Conservation (phyloP, 2,888 invertebrate species). For the Sylvicola fuscatus region DNA sequence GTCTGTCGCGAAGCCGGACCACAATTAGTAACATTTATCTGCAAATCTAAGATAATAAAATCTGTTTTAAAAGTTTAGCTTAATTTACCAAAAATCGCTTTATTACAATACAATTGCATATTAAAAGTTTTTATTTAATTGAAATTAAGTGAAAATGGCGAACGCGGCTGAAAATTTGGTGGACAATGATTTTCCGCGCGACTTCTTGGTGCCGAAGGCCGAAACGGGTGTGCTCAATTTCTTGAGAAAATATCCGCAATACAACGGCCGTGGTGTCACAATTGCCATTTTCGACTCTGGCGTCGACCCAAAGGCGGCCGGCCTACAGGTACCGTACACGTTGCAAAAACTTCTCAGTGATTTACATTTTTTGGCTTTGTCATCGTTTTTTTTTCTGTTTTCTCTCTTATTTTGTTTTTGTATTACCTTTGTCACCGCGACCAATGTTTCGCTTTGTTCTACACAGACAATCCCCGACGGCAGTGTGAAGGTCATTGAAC, state of each 20-base stretch:
- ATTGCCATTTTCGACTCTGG: conserved; percentile 97
- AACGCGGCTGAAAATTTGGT: conserved; percentile 13
- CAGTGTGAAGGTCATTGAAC: conserved; percentile 79
- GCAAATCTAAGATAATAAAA: too few species aligned
- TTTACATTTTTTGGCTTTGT: conserved; percentile 1
- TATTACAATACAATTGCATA: too few species aligned
- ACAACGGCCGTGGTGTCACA: conserved; percentile 76
- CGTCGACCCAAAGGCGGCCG: conserved; percentile 89
- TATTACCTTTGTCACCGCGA: neutral
- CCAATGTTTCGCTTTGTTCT: conserved; percentile 7
- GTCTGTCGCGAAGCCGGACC: too few species aligned
- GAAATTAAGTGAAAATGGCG: too few species aligned
- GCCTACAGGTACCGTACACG: conserved; percentile 57
- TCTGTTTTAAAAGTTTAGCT: too few species aligned
- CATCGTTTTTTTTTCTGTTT: neutral
- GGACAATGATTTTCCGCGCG: conserved; percentile 56
- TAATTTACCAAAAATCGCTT: too few species aligned
- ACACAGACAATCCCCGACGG: conserved; percentile 69
- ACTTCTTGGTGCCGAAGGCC: conserved; percentile 78
- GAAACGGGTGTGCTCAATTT: conserved; percentile 83
- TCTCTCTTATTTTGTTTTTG: conserved; percentile 10
- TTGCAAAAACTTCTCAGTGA: neutral
- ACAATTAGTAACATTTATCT: too few species aligned
- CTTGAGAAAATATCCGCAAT: conserved; percentile 68
- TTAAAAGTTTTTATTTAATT: too few species aligned